Conservation (phyloP, 2,113 vertebrate species). For the Notarius quadriscutis region DNA sequence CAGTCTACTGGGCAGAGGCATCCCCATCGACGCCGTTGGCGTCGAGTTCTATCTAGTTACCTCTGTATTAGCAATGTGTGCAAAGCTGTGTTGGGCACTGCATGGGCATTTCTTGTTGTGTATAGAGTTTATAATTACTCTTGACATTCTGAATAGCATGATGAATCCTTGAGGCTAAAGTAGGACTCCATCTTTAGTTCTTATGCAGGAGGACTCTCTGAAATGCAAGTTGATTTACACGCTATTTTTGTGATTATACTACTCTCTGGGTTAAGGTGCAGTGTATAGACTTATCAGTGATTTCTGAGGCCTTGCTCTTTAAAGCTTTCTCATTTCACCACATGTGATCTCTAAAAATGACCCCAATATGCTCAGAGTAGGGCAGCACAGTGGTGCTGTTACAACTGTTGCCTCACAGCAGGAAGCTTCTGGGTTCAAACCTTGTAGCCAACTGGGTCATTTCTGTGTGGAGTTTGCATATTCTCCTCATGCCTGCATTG, state of each 20-base stretch:
- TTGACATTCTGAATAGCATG: constrained; percentile 76
- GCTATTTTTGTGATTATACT: constrained; percentile 36
- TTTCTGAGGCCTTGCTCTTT: constrained; percentile 62
- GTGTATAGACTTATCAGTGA: constrained; percentile 42
- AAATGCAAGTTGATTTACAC: constrained; percentile 70
- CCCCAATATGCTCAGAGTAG: constrained; percentile 8
- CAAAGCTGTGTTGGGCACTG: constrained; percentile 54
- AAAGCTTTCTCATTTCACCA: constrained; percentile 69
- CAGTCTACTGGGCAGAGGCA: no score
- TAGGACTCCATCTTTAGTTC: constrained; percentile 67
- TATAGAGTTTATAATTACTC: constrained; percentile 68
- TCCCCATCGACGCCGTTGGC: no score
- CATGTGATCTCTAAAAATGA: constrained; percentile 48
- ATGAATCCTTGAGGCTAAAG: constrained; percentile 68
- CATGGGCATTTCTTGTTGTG: constrained; percentile 59
- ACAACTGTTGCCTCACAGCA: no score
- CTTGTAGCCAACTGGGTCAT: no score
- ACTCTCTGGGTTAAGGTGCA: constrained; percentile 58
- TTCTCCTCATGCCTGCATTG: no score
- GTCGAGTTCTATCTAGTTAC: no score
- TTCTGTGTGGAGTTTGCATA: no score
- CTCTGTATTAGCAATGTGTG: constrained; percentile 20
- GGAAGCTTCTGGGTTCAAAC: no score
- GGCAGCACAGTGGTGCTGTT: no score
- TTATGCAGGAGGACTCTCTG: constrained; percentile 55